These are phyloP conservation scores for Falco punctatus DNA, from an alignment of 2,113 vertebrate species.

Conservation along the genomic window DNA sequence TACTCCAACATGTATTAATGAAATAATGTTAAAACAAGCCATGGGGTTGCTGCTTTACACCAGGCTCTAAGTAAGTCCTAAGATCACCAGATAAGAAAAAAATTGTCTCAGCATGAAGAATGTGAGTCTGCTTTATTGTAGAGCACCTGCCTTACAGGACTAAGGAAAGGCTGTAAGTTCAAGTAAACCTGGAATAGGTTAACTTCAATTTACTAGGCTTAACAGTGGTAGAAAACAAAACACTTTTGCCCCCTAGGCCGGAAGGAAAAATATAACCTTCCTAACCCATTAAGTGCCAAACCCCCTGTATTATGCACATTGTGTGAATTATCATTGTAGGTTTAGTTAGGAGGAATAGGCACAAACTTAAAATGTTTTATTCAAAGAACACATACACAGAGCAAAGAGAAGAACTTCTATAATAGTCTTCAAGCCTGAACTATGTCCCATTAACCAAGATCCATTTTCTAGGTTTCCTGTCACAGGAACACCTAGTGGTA, in stretches of 20 bases:
- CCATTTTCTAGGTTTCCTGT: neutral
- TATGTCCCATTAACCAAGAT: neutral
- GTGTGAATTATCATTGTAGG: neutral
- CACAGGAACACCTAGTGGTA: neutral
- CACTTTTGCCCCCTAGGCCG: neutral
- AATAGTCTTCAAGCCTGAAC: neutral
- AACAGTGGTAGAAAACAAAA: neutral
- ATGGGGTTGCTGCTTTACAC: neutral
- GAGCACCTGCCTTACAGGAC: neutral
- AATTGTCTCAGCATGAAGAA: neutral
- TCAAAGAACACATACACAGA: neutral
- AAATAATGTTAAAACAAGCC: neutral
- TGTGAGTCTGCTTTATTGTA: neutral
- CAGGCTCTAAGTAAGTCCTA: neutral
- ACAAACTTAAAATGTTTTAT: neutral
- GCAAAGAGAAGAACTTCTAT: neutral
- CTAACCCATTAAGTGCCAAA: neutral
- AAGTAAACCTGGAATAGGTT: neutral
- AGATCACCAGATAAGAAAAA: neutral
- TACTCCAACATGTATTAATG: neutral
- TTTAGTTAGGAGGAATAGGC: neutral
- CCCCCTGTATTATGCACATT: neutral
- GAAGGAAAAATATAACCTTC: neutral
- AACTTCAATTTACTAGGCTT: neutral
- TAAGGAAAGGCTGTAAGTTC: neutral